phyloP scores from a whole-genome alignment of 2,113 vertebrate genomes.

The Tyrannus savana region DNA sequence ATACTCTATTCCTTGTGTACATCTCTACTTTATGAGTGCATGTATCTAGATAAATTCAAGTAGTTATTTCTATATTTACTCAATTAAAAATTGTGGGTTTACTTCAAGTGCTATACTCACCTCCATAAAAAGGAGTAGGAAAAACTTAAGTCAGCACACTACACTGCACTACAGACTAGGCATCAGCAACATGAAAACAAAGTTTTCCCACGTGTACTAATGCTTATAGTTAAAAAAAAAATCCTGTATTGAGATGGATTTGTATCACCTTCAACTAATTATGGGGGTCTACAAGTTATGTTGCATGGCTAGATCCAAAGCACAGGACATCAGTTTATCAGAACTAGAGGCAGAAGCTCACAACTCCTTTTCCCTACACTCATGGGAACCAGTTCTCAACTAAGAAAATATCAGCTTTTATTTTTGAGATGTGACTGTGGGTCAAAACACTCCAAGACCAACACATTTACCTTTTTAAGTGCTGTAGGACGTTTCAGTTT shows the following conservation, averaged over 20 bases:
- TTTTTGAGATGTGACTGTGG: neutral
- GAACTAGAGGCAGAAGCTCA: neutral
- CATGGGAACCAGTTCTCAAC: neutral
- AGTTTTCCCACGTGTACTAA: neutral
- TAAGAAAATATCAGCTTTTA: neutral
- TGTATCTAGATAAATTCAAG: neutral
- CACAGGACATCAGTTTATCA: neutral
- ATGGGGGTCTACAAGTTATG: fast-evolving
- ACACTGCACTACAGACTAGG: neutral
- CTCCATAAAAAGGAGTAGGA: neutral
- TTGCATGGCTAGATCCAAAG: neutral
- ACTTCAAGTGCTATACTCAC: neutral
- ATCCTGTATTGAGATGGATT: neutral
- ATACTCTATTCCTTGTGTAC: neutral
- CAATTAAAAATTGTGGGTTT: neutral
- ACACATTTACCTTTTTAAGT: constrained; percentile 89
- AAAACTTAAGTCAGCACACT: neutral
- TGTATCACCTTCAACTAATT: neutral
- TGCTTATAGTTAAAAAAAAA: neutral
- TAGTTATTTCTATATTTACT: neutral
- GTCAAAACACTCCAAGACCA: neutral
- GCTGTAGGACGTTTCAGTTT: constrained; percentile 97
- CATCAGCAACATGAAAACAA: neutral
- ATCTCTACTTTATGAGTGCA: neutral
- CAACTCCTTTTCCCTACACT: neutral